phyloP scores from a whole-genome alignment of 2,113 vertebrate genomes.

The Bostrychus sinensis region DNA sequence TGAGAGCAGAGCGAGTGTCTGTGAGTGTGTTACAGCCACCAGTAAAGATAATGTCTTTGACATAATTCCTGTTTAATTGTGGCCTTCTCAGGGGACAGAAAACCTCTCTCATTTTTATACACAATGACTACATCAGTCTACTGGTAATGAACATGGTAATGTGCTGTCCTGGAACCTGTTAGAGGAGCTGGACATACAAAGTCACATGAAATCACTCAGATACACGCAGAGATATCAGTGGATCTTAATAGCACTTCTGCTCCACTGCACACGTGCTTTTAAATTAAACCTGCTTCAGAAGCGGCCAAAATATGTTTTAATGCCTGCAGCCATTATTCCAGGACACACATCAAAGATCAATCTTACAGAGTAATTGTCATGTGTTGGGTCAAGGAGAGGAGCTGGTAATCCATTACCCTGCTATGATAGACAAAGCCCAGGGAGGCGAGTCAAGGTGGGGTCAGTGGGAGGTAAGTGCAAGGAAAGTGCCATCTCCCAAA shows the following conservation, averaged over 20 bases:
- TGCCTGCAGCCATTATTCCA: background rate
- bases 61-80: conserved; percentile 53
- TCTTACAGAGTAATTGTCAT: conserved; percentile 2
- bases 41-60: conserved; percentile 39
- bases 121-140: conserved; percentile 53
- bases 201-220: conserved; percentile 35
- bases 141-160: conserved; percentile 32
- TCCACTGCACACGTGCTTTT: conserved; percentile 4
- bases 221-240: conserved; percentile 7
- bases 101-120: conserved; percentile 43
- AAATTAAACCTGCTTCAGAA: background rate
- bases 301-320: background rate
- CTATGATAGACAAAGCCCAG: background rate
- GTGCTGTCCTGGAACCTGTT: conserved; percentile 29
- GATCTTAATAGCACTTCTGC: background rate
- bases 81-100: conserved; percentile 33
- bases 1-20: background rate
- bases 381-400: conserved; percentile 9
- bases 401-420: background rate
- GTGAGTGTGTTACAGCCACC: conserved; percentile 26
- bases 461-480: background rate
- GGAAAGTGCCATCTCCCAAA: conserved; percentile 6
- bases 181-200: conserved; percentile 32
- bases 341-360: conserved; percentile 8
- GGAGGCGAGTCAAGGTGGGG: conserved; percentile 2